A percentile compares a stretch with the other conserved stretches of the same genome.
phyloP scores from a whole-genome alignment of 2,888 invertebrate species.

The Drosophila diplacantha region DNA sequence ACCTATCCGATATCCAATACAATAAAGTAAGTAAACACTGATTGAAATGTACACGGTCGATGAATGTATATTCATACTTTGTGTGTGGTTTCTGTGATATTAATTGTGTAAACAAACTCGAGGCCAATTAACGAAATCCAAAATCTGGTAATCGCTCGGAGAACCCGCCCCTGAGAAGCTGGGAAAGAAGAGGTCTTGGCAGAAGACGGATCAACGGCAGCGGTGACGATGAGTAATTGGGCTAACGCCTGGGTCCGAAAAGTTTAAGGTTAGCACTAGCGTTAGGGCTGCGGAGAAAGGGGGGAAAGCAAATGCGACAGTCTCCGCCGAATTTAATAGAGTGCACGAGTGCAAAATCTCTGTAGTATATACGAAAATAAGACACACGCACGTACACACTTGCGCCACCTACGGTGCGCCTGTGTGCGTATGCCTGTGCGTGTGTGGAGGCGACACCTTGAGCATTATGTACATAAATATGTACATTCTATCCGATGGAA shows the following conservation, averaged over 20 bases:
- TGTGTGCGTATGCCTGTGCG: slow-evolving; percentile 33
- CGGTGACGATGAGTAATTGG: slow-evolving; percentile 28
- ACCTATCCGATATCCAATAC: slow-evolving; percentile 21
- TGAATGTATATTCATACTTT: slow-evolving; percentile 16
- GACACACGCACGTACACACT: slow-evolving; percentile 32
- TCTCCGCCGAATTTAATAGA: slow-evolving; percentile 51
- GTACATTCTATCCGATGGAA: slow-evolving; percentile 5
- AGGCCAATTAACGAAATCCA: slow-evolving; percentile 57
- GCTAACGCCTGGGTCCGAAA: slow-evolving; percentile 32
- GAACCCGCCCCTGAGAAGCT: slow-evolving; percentile 11
- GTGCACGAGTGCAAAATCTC: slow-evolving; percentile 64
- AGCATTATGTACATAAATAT: slow-evolving; percentile 40
- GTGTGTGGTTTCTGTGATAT: slow-evolving; percentile 21
- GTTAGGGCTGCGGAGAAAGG: slow-evolving; percentile 4
- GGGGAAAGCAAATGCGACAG: slow-evolving; percentile 9
- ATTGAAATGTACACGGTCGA: slow-evolving; percentile 35
- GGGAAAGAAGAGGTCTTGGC: slow-evolving; percentile 5
- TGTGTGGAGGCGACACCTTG: slow-evolving; percentile 56
- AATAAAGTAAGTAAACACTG: slow-evolving; percentile 38
- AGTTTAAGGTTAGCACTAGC: slow-evolving; percentile 52
- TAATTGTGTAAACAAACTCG: slow-evolving; percentile 48
- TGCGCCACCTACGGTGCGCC: slow-evolving; percentile 5
- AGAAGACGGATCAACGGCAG: slow-evolving; percentile 11
- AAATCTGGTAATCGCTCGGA: slow-evolving; percentile 11
- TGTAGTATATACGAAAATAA: slow-evolving; percentile 60